These are phyloP conservation scores for Papilio protenor DNA, from an alignment of 2,888 invertebrate genomes.

Conservation along the genomic window DNA sequence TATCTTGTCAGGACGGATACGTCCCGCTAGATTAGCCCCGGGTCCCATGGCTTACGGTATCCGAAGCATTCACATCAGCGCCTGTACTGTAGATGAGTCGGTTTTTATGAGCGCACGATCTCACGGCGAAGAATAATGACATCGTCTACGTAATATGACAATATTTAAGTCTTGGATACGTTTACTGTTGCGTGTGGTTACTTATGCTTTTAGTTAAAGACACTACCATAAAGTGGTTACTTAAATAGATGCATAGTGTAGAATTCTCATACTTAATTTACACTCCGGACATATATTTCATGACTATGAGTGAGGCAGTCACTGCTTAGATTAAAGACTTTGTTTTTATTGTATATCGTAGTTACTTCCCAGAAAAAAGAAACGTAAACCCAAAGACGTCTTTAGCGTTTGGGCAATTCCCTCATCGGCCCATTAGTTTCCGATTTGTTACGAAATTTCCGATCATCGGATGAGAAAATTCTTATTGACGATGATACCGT, in stretches of 20 bases:
- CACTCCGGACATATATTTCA: neutral
- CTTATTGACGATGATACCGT: slow-evolving; percentile 2
- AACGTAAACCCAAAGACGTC: neutral
- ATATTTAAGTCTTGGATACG: slow-evolving; percentile 5
- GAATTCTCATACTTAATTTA: too few relatives aligned
- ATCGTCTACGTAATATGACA: slow-evolving; percentile 10
- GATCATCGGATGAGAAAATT: slow-evolving; percentile 39
- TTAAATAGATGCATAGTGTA: too few relatives aligned
- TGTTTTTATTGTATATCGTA: neutral
- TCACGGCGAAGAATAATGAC: slow-evolving; percentile 13
- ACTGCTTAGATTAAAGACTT: neutral
- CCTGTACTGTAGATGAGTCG: neutral
- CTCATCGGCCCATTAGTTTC: neutral
- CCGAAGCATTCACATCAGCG: slow-evolving; percentile 18
- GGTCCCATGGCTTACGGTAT: slow-evolving; percentile 36
- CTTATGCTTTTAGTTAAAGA: neutral
- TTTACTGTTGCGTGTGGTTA: slow-evolving; percentile 7
- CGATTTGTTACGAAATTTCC: slow-evolving; percentile 23
- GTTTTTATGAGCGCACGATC: slow-evolving; percentile 15
- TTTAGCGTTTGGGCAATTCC: neutral
- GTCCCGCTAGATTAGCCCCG: slow-evolving; percentile 28
- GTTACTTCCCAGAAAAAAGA: neutral
- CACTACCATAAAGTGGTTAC: neutral
- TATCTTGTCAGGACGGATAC: neutral
- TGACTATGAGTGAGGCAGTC: neutral